Percentiles rank a stretch among this genome's conserved stretches.
phyloP scores from a whole-genome alignment of 2,113 vertebrate genomes.

The Neogale vison region DNA sequence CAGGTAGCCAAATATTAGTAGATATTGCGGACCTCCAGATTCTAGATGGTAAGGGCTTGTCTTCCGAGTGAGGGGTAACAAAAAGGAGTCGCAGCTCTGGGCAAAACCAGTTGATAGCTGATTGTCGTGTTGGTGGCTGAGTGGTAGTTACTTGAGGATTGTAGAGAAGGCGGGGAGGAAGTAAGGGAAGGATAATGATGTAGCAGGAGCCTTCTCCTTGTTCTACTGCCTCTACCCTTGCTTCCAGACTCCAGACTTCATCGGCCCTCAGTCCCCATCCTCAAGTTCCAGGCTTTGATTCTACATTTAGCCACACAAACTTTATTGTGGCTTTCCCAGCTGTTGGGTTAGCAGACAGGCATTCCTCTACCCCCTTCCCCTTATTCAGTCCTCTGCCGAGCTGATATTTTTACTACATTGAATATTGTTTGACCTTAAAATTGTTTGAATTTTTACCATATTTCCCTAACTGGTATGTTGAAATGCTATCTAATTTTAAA shows the following conservation, averaged over 20 bases:
- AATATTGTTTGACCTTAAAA: neutral
- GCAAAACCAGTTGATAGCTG: neutral
- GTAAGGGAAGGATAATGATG: neutral
- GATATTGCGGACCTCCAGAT: neutral
- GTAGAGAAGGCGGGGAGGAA: neutral
- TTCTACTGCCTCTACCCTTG: neutral
- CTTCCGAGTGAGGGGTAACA: neutral
- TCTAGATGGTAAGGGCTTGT: neutral
- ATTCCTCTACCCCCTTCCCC: neutral
- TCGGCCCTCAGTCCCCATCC: neutral
- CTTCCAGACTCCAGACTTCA: neutral
- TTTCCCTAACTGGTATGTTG: slow-evolving; percentile 21
- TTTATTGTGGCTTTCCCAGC: neutral
- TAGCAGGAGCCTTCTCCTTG: neutral
- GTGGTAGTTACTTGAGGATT: neutral
- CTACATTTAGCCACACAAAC: neutral
- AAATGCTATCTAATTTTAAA: slow-evolving; percentile 19
- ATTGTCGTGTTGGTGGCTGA: neutral
- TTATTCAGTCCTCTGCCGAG: neutral
- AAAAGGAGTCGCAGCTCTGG: accelerated
- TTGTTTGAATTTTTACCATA: slow-evolving; percentile 15
- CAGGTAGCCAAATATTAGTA: neutral
- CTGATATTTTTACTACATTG: neutral
- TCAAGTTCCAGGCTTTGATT: neutral
- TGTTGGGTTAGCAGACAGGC: neutral